Base-by-base conservation (phyloP, 2,113 vertebrate species). In the Diglossa brunneiventris region DNA sequence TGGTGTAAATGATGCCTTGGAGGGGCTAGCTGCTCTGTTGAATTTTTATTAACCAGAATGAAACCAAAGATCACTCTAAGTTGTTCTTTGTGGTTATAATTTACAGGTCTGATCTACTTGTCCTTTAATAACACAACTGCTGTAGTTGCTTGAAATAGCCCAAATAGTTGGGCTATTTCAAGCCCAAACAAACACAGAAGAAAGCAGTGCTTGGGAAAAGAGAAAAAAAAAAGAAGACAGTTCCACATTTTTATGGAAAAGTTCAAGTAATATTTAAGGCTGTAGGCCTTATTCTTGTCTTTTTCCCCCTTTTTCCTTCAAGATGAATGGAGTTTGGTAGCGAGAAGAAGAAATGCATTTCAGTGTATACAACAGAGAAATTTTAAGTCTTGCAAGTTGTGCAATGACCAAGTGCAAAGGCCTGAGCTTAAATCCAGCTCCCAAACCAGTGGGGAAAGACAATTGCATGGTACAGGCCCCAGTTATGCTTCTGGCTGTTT, bases 41-140 rank as follows among this genome's bases (percentile, higher is more conserved):
- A 39, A 10, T 46, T 92, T 89, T 94, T 78, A 77, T 91, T 94
- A 94, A 94, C 77, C n/a, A 67, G 69, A 50, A 61, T 42, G 44
- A 94, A 91, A 55, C 19, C 84, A 94, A 92, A 94, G 84, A 78
- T 94, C 81, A 47, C 42, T 87, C 30, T 6, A 41, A 91, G 55
- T 21, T 92, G 58, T 49, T 66, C 75, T 66, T 80, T 52, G 59
- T 84, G 47, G 70, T 95, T 70, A 52, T 78, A 70, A 67, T 87
- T 87, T 78, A 84, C 61, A 52, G 61, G 23, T 68, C 42, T 66
- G 11, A 41, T 75, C 72, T 47, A 47, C 13, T 83, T 63, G 47
- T 67, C 30, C 56, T 89, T 74, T 89, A 62, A 56, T 46, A 63
- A 58, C 1, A 8, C 11, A 58, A 7, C 30, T 50, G 24, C 35